Conservation (phyloP, 1,140 invertebrate genomes). For the Sminthurides bifidus region DNA sequence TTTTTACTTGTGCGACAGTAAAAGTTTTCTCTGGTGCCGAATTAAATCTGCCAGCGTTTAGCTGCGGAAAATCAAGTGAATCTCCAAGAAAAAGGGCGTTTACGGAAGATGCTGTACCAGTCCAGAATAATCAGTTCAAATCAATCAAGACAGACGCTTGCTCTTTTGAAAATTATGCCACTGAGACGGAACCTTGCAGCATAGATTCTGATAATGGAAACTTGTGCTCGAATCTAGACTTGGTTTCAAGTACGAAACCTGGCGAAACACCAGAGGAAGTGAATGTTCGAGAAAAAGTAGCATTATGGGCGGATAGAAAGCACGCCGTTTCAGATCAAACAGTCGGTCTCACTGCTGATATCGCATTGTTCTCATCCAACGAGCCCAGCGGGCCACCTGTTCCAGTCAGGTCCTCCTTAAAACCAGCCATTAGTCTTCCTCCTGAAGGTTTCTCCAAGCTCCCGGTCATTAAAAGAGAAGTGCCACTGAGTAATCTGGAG, state of each 20-base stretch:
- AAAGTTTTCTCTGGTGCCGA: too few relatives aligned
- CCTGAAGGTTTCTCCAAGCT: conserved; percentile 3
- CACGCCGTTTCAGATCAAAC: not conserved
- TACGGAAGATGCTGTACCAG: conserved; percentile 22
- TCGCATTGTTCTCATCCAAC: not conserved
- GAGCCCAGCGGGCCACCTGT: not conserved
- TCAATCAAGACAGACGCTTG: conserved; percentile 26
- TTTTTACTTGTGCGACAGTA: too few relatives aligned
- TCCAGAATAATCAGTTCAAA: conserved; percentile 19
- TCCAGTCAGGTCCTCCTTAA: not conserved
- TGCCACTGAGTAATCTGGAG: conserved; percentile 8
- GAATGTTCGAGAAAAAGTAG: conserved; percentile 26
- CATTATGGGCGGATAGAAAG: conserved; percentile 19
- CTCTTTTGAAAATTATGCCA: not conserved
- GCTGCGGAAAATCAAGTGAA: too few relatives aligned
- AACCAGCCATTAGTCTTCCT: conserved; percentile 13
- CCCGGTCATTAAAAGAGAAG: conserved; percentile 6
- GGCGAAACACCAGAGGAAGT: conserved; percentile 24
- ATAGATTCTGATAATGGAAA: too few relatives aligned
- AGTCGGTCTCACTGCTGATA: not conserved
- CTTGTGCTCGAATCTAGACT: too few relatives aligned
- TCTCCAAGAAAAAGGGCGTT: conserved; percentile 28
- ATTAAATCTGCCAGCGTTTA: not conserved
- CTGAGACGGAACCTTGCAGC: too few relatives aligned
- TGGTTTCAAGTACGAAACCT: too few relatives aligned